A percentile compares a stretch with the other conserved stretches of the same genome.
Evolutionary conservation across 2,888 invertebrate genomes (phyloP).

Genomic region (Syrista parreyssii): DNA sequence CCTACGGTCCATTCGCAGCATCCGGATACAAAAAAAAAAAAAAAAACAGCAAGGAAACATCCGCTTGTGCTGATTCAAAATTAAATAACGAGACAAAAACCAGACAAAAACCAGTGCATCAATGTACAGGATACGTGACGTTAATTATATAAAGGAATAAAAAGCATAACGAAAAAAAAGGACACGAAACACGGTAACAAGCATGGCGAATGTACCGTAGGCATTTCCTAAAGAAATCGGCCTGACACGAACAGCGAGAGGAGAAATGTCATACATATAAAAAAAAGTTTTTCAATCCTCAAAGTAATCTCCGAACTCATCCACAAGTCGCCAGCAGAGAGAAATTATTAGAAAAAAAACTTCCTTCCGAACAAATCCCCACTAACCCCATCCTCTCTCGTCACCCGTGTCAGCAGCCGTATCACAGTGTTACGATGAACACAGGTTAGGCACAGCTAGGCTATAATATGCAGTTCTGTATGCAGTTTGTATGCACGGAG

Average conservation of each 20-base stretch:
- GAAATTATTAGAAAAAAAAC: not conserved
- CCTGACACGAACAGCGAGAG: not conserved
- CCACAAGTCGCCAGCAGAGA: too few species aligned
- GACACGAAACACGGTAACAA: slow-evolving; percentile 18
- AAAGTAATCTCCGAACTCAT: not conserved
- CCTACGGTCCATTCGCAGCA: not conserved
- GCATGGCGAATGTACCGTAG: slow-evolving; percentile 1
- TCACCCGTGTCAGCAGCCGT: not conserved
- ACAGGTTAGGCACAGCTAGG: not conserved
- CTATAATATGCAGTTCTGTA: not conserved
- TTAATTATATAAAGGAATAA: not conserved
- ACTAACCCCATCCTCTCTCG: not conserved
- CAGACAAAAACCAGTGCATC: not conserved
- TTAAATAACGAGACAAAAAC: not conserved
- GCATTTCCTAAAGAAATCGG: not conserved
- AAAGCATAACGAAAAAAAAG: slow-evolving; percentile 13
- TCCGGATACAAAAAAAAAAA: not conserved
- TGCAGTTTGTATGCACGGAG: not conserved
- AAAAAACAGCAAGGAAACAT: not conserved
- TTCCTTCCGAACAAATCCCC: not conserved
- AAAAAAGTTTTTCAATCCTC: not conserved
- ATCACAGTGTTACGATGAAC: not conserved
- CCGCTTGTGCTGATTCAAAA: not conserved
- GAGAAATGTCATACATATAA: not conserved
- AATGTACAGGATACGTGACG: not conserved